Conservation (phyloP, 2,113 vertebrate species). For the Salvator merianae region DNA sequence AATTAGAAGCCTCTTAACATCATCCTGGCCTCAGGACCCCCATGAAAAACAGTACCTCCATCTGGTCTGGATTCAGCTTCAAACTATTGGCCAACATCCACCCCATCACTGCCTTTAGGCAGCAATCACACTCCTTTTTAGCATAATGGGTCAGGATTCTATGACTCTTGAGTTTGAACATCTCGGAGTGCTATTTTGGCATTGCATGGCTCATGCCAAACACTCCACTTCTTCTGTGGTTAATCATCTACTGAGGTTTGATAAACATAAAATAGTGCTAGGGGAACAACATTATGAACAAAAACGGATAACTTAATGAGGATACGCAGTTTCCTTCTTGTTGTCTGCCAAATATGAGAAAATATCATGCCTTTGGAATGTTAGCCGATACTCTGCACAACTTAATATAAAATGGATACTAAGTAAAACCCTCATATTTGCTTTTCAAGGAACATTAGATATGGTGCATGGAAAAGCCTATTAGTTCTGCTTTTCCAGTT, state of each 20-base stretch:
- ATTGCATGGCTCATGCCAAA: background rate
- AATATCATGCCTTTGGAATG: background rate
- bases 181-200: too few relatives aligned
- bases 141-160: too few relatives aligned
- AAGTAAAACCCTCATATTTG: slow-evolving; percentile 13
- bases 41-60: too few relatives aligned
- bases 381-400: slow-evolving; percentile 25
- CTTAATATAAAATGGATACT: slow-evolving; percentile 18
- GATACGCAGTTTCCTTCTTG: background rate
- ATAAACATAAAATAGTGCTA: background rate
- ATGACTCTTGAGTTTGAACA: too few relatives aligned
- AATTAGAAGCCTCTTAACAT: too few relatives aligned
- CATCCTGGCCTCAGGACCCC: too few relatives aligned
- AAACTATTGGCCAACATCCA: too few relatives aligned
- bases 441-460: slow-evolving; percentile 44
- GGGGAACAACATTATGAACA: slow-evolving; percentile 15
- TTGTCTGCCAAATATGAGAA: slow-evolving; percentile 15
- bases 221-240: background rate
- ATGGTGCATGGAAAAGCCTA: slow-evolving; percentile 42
- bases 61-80: too few relatives aligned
- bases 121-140: too few relatives aligned
- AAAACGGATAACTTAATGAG: background rate
- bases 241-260: background rate
- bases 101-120: too few relatives aligned
- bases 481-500: slow-evolving; percentile 65